Base-by-base conservation (phyloP, 2,797 vertebrate genomes). In the Sparus aurata region DNA sequence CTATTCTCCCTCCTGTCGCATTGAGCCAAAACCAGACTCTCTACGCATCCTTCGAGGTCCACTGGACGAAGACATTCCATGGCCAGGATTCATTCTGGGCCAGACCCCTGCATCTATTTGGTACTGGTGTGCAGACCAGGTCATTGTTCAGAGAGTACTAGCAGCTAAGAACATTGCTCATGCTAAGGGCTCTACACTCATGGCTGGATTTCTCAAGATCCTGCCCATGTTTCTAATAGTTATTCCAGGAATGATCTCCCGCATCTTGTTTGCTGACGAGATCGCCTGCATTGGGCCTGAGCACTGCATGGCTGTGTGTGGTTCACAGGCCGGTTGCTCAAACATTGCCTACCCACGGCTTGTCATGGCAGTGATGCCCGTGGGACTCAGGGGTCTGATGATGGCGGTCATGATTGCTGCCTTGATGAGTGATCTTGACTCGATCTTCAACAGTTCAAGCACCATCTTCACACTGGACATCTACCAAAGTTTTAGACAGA, bases 401-500 rank as follows among this genome's bases (percentile, higher is more conserved):
- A 99, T 99, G 98, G 98, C 98, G 0, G 98, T 99, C 62, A 99
- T 99, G 97, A 99, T 99, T 0, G 98, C 98, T 4, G 98, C 98
- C 13, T 94, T 99, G 38, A 99, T 99, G 98, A 99, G 98, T 76
- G 98, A 99, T 87, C 93, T 99, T 73, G 98, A 99, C 92, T 99
- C 98, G 0, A 99, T 99, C 87, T 99, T 99, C 84, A 99, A 99
- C 93, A 99, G 98, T 4, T 96, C 98, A 73, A 99, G 98, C 93
- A 99, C 98, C 82, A 99, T 99, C 82, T 99, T 99, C 92, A 99
- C 98, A 0, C 95, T 99, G 65, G 98, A 99, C 53, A 95, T 99
- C 80, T 99, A 99, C 95, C 96, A 98, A 67, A 97, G 96, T 10
- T 61, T 96, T 54, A 95, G 97, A 20, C 95, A 83, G 79, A 90